Evolutionary conservation across 2,888 invertebrate species (phyloP), one percentile per base, ranked within the genome.

Genomic region (Galeopsomyia nigrocyanea): DNA sequence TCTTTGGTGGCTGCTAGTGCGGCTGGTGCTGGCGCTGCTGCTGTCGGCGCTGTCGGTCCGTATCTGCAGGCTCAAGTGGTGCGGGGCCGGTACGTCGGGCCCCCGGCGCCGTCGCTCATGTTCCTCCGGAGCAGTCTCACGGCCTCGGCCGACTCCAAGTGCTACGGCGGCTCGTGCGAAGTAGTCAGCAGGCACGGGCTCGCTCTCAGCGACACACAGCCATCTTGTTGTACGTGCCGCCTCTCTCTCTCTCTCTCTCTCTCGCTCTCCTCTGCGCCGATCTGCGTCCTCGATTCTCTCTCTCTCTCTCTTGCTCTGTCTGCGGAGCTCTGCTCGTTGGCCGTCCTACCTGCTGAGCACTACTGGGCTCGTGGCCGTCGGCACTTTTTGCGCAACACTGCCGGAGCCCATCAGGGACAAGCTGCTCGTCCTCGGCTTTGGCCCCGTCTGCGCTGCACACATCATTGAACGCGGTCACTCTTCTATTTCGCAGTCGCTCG

Each of bases 171-270:
- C 75, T 72, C 75, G 73, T 78, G 74, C 76, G 68, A 47, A 49
- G 76, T 76, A 76, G 77, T 78, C 77, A 74, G 76, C 67, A 39
- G 39, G 76, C 77, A 76, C 78, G 77, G 77, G 80, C 65, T 76
- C 77, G 75, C 77, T 79, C 78, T 80, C 81, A 83, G 78, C 80
- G 77, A 79, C 77, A 78, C 77, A 79, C 79, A 83, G 82, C 82
- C 82, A 82, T 82, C 80, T 82, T 82, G 82, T 71, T 71, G 60
- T 53, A 53, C 65, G 39, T 63, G 65, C 63, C 77, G 78, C 79
- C 76, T 77, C 71, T 77, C 68, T 76, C 77, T 77, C 77, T 74
- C 77, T 60, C 66, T 46, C 62, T 66, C 74, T 63, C 68, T 56
- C 68, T 47, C 60, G 65, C 69, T 70, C 47, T 22, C 78, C 39